These are phyloP conservation scores for Zhuqinia jingwanae DNA, from an alignment of 2,888 invertebrate species.

Conservation along the genomic window DNA sequence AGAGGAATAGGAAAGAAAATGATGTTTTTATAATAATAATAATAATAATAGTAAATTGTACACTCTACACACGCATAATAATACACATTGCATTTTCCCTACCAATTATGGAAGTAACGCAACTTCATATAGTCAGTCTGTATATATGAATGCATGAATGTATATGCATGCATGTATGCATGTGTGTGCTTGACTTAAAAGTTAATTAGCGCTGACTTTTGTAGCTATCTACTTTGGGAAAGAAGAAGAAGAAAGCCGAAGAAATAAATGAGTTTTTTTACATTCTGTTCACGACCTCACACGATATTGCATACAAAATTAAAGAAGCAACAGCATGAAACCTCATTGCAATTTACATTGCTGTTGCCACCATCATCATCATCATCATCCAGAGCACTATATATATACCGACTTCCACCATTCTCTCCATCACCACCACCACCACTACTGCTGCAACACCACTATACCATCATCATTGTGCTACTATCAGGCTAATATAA, in stretches of 20 bases:
- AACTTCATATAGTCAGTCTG: slow-evolving; percentile 48
- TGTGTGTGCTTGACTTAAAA: slow-evolving; percentile 73
- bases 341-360: slow-evolving; percentile 19
- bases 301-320: slow-evolving; percentile 74
- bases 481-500: slow-evolving; percentile 31
- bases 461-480: slow-evolving; percentile 44
- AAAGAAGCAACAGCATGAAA: slow-evolving; percentile 68
- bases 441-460: slow-evolving; percentile 36
- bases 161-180: too few species aligned
- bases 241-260: slow-evolving; percentile 62
- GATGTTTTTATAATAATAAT: not conserved
- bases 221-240: slow-evolving; percentile 70
- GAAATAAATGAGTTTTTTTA: slow-evolving; percentile 74
- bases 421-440: slow-evolving; percentile 6
- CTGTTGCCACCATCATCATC: not conserved
- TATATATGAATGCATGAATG: too few species aligned
- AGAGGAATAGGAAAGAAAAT: slow-evolving; percentile 14
- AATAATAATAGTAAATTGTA: not conserved
- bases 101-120: slow-evolving; percentile 65
- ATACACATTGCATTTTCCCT: slow-evolving; percentile 43
- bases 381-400: slow-evolving; percentile 25
- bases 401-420: too few species aligned
- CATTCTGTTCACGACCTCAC: slow-evolving; percentile 74
- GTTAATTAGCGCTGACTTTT: slow-evolving; percentile 74
- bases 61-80: not conserved